A percentile compares a stretch with the other conserved stretches of the same genome.
Evolutionary conservation across 2,888 invertebrate species (phyloP).

Genomic region (Hirudinaria manillensis): DNA sequence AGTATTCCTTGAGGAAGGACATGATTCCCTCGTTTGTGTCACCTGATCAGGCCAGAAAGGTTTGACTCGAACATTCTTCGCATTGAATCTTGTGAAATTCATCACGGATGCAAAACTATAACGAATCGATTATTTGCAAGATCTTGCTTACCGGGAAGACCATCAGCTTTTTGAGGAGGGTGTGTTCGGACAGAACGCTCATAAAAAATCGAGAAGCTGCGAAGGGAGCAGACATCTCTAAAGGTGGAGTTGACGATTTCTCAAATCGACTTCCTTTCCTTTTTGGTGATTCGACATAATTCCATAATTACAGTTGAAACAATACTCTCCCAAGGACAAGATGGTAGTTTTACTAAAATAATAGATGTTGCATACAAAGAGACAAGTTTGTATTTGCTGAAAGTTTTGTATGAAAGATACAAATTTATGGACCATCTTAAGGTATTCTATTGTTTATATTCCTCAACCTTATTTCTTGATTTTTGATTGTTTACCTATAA

Average conservation of each 20-base stretch:
- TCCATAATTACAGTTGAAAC: slow-evolving; percentile 51
- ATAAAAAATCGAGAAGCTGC: slow-evolving; percentile 49
- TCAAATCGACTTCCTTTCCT: not conserved
- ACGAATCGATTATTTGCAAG: slow-evolving; percentile 42
- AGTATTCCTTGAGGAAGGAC: slow-evolving; percentile 77
- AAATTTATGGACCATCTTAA: slow-evolving; percentile 78
- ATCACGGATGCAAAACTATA: not conserved
- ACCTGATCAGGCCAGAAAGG: slow-evolving; percentile 73
- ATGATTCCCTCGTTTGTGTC: slow-evolving; percentile 89
- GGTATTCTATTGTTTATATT: slow-evolving; percentile 40
- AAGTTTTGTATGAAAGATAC: slow-evolving; percentile 78
- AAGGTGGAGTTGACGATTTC: slow-evolving; percentile 42
- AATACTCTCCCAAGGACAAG: slow-evolving; percentile 64
- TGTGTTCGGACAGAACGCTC: slow-evolving; percentile 68
- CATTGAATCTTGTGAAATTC: not conserved
- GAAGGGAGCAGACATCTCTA: slow-evolving; percentile 45
- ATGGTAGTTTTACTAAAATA: slow-evolving; percentile 71
- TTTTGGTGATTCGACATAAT: not conserved
- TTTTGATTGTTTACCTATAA: not conserved
- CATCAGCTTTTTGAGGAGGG: slow-evolving; percentile 85
- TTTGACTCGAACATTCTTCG: slow-evolving; percentile 35
- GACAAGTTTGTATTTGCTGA: slow-evolving; percentile 77
- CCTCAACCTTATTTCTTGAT: not conserved
- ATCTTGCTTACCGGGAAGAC: slow-evolving; percentile 90
- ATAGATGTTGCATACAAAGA: slow-evolving; percentile 78